Evolutionary conservation across 2,113 vertebrate genomes (phyloP).

Genomic region (Sinocyclocheilus anshuiensis): DNA sequence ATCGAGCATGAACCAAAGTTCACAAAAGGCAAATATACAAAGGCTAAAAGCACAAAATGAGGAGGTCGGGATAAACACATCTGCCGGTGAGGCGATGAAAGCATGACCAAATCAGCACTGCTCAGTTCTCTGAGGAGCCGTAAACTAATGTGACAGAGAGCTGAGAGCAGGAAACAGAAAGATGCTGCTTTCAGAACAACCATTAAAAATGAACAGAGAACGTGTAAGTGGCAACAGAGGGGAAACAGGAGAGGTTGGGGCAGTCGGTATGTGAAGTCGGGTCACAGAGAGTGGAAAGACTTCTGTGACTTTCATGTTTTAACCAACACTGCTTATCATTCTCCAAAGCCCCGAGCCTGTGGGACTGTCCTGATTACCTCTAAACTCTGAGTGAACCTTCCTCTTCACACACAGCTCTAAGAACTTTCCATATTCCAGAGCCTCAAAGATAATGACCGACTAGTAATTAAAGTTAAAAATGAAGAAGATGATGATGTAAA

Average conservation of each 20-base stretch:
- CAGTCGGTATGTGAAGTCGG: background rate
- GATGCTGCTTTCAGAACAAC: background rate
- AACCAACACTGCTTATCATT: background rate
- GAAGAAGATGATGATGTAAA: background rate
- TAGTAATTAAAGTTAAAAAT: background rate
- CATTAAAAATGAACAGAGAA: background rate
- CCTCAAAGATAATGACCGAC: no score
- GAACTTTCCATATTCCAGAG: background rate
- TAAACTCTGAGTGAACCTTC: constrained; percentile 30
- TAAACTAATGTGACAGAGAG: background rate
- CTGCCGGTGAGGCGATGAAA: background rate
- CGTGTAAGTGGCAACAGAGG: background rate
- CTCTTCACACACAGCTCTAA: background rate
- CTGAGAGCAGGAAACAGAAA: background rate
- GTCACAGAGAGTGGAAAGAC: background rate
- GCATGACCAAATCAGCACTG: background rate
- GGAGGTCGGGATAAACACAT: background rate
- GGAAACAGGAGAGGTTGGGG: background rate
- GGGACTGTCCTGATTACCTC: constrained; percentile 27
- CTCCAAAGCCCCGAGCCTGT: constrained; percentile 23
- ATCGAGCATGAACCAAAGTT: background rate
- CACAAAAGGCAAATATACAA: background rate
- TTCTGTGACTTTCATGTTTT: background rate
- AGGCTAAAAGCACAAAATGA: background rate
- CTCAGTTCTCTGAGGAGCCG: background rate